Conservation (phyloP, 2,888 invertebrate genomes). For the Troides aeacus region DNA sequence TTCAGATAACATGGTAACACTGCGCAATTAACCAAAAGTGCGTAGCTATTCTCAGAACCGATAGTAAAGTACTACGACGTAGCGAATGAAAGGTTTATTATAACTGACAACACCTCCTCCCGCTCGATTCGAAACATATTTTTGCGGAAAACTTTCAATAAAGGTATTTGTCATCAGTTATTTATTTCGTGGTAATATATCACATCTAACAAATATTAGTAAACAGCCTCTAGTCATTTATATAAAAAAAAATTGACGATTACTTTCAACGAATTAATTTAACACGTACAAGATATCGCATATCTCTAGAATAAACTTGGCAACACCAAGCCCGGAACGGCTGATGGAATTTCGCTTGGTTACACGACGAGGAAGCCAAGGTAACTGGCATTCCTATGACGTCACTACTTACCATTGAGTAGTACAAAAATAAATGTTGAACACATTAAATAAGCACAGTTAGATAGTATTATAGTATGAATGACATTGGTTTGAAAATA, state of each 20-base stretch:
- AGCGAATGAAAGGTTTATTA: not conserved
- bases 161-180: too few species aligned
- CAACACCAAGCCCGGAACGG: slow-evolving; percentile 18
- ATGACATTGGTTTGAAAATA: not conserved
- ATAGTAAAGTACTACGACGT: slow-evolving; percentile 29
- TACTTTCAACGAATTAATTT: not conserved
- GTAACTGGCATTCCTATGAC: slow-evolving; percentile 11
- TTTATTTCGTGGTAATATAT: too few species aligned
- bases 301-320: slow-evolving; percentile 9
- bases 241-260: not conserved
- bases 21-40: slow-evolving; percentile 65
- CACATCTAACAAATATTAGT: not conserved
- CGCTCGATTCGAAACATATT: too few species aligned
- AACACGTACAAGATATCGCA: not conserved
- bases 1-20: slow-evolving; percentile 62
- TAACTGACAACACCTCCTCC: not conserved
- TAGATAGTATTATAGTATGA: not conserved
- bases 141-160: too few species aligned
- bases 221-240: not conserved
- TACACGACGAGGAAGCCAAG: slow-evolving; percentile 15
- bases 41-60: slow-evolving; percentile 48
- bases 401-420: slow-evolving; percentile 12
- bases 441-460: not conserved
- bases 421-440: not conserved
- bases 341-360: slow-evolving; percentile 11